These are phyloP conservation scores for Heliconius nattereri DNA, from an alignment of 1,140 invertebrate genomes.

Conservation along the genomic window DNA sequence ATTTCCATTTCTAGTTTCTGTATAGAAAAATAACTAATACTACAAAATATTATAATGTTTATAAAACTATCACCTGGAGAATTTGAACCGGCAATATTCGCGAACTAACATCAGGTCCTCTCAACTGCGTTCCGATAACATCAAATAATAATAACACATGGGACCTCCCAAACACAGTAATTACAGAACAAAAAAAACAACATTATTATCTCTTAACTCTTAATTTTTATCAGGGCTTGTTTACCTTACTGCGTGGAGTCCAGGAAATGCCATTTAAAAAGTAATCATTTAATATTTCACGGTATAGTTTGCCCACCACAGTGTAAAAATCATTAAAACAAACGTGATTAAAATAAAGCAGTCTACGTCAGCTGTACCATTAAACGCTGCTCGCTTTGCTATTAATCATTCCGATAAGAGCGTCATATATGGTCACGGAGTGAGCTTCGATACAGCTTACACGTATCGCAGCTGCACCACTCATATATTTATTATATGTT, in stretches of 20 bases:
- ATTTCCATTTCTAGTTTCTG: neutral
- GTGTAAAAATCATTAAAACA: conserved; percentile 31
- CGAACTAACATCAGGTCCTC: neutral
- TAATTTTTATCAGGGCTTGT: conserved; percentile 4
- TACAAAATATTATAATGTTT: too few species aligned
- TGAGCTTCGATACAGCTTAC: conserved; percentile 3
- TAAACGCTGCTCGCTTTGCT: conserved; percentile 14
- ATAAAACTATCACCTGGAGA: too few species aligned
- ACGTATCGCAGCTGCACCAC: conserved; percentile 4
- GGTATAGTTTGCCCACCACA: conserved; percentile 13
- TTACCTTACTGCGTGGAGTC: neutral
- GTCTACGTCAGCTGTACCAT: conserved; percentile 29
- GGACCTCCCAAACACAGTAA: neutral
- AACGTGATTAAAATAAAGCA: conserved; percentile 28
- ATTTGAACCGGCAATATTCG: neutral
- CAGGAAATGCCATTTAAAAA: conserved; percentile 11
- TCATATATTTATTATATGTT: neutral
- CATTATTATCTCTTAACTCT: neutral
- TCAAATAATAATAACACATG: neutral
- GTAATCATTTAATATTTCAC: conserved; percentile 7
- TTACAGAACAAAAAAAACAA: neutral
- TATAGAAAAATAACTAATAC: neutral
- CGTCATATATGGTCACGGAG: conserved; percentile 28
- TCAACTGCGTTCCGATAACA: neutral
- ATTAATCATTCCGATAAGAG: conserved; percentile 30